Evolutionary conservation across 2,888 invertebrate genomes (phyloP).

Genomic region (Torymus auratus): DNA sequence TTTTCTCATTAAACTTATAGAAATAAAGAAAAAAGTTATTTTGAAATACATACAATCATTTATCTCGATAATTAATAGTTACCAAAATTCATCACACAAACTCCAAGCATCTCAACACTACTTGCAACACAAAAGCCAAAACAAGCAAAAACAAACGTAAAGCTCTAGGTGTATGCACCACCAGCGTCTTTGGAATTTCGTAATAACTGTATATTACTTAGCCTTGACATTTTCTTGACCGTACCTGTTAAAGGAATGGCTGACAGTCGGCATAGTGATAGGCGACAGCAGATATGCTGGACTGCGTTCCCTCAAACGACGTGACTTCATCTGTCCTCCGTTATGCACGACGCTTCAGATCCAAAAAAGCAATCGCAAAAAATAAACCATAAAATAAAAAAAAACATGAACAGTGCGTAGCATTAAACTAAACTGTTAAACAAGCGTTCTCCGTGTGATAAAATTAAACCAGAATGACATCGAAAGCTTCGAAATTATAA

Average conservation of each 20-base stretch:
- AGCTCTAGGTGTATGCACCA: constrained; percentile 24
- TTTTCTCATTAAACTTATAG: no score
- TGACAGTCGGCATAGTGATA: constrained; percentile 80
- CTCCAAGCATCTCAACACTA: background rate
- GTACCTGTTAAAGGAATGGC: constrained; percentile 81
- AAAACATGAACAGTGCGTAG: constrained; percentile 36
- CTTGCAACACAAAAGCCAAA: constrained; percentile 16
- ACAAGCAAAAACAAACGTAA: constrained; percentile 17
- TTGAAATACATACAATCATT: no score
- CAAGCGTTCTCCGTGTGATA: constrained; percentile 39
- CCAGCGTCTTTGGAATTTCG: background rate
- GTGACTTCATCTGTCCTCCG: constrained; percentile 72
- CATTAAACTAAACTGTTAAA: constrained; percentile 38
- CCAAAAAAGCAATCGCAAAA: constrained; percentile 60
- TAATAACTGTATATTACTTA: constrained; percentile 21
- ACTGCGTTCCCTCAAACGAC: constrained; percentile 74
- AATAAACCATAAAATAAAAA: constrained; percentile 59
- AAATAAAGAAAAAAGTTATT: no score
- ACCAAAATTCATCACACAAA: no score
- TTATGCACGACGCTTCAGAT: constrained; percentile 70
- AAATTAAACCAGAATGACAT: constrained; percentile 41
- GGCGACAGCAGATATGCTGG: constrained; percentile 79
- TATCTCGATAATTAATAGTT: no score
- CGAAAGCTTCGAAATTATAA: constrained; percentile 17
- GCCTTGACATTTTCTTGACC: constrained; percentile 42